Evolutionary conservation across 2,797 vertebrate species (phyloP).

Genomic region (Lacerta viridis): DNA sequence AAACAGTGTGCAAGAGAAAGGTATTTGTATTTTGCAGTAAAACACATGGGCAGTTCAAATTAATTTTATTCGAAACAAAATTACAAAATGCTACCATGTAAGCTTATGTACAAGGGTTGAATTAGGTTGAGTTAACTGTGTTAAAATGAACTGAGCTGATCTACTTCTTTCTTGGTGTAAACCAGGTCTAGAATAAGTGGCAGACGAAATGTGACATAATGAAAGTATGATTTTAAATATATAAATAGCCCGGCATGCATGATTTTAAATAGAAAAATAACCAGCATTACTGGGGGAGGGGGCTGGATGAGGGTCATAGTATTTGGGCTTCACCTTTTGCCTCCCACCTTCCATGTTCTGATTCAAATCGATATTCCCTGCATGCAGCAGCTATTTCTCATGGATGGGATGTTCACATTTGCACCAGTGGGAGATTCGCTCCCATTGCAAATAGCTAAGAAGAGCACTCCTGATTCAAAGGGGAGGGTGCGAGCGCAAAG

Average conservation of each 20-base stretch:
- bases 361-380: not conserved
- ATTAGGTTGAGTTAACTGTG: no score
- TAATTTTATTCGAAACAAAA: not conserved
- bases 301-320: not conserved
- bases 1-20: not conserved
- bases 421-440: not conserved
- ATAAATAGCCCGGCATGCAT: not conserved
- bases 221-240: not conserved
- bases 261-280: not conserved
- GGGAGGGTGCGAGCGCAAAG: not conserved
- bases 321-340: no score
- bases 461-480: not conserved
- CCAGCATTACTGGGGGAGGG: not conserved
- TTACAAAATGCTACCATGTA: not conserved
- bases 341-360: not conserved
- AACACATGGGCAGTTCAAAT: not conserved
- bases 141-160: not conserved
- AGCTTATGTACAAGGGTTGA: not conserved
- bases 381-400: not conserved
- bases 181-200: constrained; percentile 16
- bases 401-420: not conserved
- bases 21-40: not conserved
- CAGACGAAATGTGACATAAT: not conserved
- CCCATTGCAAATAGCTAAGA: not conserved
- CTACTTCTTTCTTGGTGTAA: constrained; percentile 6